Percentiles rank a stretch among this genome's conserved stretches.
phyloP scores from a whole-genome alignment of 2,113 vertebrate genomes.

The Scolopax mira region DNA sequence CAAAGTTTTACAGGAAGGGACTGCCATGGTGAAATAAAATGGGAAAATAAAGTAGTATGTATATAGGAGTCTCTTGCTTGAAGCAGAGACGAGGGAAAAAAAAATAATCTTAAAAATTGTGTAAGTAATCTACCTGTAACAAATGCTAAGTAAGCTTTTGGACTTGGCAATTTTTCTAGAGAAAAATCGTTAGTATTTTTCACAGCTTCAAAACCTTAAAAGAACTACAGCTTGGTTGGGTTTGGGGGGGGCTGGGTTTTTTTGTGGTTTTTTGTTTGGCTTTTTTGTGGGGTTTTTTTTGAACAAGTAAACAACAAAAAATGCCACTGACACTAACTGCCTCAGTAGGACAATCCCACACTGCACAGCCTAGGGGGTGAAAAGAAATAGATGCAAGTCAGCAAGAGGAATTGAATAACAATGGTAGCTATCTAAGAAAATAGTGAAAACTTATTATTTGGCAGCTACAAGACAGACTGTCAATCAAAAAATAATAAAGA shows the following conservation, averaged over 20 bases:
- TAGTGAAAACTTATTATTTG: constrained; percentile 2
- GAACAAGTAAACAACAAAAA: neutral
- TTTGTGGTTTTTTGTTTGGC: neutral
- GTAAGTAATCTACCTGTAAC: neutral
- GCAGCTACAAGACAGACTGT: constrained; percentile 25
- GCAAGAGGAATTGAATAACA: constrained; percentile 69
- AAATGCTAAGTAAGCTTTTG: neutral
- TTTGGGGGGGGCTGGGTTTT: too few species aligned
- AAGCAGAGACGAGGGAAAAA: neutral
- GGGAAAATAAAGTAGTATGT: neutral
- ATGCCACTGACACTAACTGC: neutral
- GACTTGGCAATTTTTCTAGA: neutral
- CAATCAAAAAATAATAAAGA: neutral
- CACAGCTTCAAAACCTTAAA: neutral
- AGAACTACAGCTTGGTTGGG: neutral
- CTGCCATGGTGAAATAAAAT: neutral
- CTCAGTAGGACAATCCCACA: constrained; percentile 28
- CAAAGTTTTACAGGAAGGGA: neutral
- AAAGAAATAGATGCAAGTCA: constrained; percentile 45
- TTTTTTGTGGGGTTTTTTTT: neutral
- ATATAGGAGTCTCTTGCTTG: neutral
- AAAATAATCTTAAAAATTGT: neutral
- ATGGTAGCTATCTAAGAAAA: constrained; percentile 7
- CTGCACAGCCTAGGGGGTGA: constrained; percentile 9
- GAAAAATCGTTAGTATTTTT: neutral